These are phyloP conservation scores for Alosa alosa DNA, from an alignment of 2,113 vertebrate genomes.

Conservation along the genomic window DNA sequence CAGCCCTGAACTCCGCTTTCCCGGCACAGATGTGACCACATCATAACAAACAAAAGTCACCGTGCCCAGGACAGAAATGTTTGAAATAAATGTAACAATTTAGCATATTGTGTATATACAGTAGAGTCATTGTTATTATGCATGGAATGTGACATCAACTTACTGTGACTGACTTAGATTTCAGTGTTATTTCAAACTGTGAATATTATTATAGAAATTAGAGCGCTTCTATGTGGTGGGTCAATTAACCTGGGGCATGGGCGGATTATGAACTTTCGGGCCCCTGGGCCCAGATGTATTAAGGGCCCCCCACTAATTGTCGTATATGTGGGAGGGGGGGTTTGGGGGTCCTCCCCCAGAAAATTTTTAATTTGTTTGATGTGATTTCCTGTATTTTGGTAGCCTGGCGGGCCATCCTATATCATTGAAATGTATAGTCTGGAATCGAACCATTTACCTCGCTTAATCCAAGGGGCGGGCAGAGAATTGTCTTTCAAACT, in stretches of 20 bases:
- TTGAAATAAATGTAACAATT: neutral
- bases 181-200: conserved; percentile 11
- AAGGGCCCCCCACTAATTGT: too few species aligned
- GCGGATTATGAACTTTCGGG: too few species aligned
- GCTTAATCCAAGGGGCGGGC: too few species aligned
- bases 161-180: neutral
- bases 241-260: conserved; percentile 13
- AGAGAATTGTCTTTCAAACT: too few species aligned
- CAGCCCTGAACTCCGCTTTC: neutral
- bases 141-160: neutral
- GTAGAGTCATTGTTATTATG: neutral
- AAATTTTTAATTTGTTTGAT: too few species aligned
- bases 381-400: too few species aligned
- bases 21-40: neutral
- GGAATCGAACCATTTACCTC: too few species aligned
- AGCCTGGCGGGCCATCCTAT: too few species aligned
- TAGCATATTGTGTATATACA: neutral
- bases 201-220: conserved; percentile 6
- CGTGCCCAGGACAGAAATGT: neutral
- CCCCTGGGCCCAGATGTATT: too few species aligned
- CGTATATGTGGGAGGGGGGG: too few species aligned
- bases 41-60: neutral
- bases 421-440: too few species aligned
- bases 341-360: too few species aligned
- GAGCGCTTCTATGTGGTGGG: neutral